Base-by-base conservation (phyloP, 1,140 invertebrate species). In the Watersipora subatra region DNA sequence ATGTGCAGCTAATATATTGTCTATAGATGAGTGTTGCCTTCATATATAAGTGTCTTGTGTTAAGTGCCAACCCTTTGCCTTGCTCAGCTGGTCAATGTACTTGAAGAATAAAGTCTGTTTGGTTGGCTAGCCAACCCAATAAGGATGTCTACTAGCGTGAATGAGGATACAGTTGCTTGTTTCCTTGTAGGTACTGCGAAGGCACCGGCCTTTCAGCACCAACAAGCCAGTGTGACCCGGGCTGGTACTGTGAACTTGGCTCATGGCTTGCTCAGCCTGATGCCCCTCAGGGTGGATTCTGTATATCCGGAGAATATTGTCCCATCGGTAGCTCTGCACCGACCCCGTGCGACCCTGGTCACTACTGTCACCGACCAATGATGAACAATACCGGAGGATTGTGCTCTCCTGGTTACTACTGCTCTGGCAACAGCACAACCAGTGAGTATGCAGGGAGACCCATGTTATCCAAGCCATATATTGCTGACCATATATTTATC, bases 161-260 rank as follows among this genome's bases (percentile, higher is more conserved):
- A n/a, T n/a, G 34, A 46, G 34, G 34, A n/a, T 46, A 46, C 34
- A 46, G 7, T 12, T 46, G n/a, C 7, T 46, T 12, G 7, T 46
- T 46, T 46, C 34, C 34, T 46, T 12, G n/a, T n/a, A 46, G 34
- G n/a, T 78, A 73, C 71, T 78, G 76, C 64, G 73, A 61, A 0
- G 71, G 72, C n/a, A 64, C 67, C 28, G 76, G 76, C 1, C 67
- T 74, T n/a, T 68, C 56, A 22, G 57, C 57, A 20, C 72, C 73
- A 17, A 76, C 75, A 34, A 72, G 61, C 7, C 55, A 66, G 30
- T 78, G 76, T 73, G 72, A 76, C 46, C 64, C 73, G 15, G 76
- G 76, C 24, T 78, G 76, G 76, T 78, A 72, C 66, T 78, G 76
- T 66, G 71, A 70, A n/a, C 34, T 73, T 2, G 70, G 73, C 0